Conservation (phyloP, 2,113 vertebrate genomes). For the Phyllostomus discolor region DNA sequence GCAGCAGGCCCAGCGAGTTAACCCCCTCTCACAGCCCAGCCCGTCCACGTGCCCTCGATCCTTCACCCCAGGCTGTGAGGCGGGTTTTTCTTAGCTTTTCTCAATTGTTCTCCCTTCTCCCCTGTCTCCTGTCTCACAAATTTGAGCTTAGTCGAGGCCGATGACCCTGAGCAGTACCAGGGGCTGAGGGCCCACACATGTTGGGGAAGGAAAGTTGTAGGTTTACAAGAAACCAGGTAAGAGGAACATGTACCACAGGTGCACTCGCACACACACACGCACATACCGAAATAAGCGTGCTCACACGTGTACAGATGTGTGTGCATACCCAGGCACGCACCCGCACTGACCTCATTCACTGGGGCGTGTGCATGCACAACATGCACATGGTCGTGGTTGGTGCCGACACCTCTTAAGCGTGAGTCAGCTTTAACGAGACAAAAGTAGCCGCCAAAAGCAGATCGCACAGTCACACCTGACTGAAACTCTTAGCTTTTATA, state of each 20-base stretch:
- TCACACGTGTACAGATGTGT: too few species aligned
- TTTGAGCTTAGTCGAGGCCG: not conserved
- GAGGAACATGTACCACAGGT: not conserved
- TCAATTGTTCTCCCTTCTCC: not conserved
- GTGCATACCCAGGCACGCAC: not conserved
- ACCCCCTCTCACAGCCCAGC: not conserved
- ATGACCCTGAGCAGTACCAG: not conserved
- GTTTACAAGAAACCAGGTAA: not conserved
- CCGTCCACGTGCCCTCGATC: not conserved
- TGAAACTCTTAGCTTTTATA: not conserved
- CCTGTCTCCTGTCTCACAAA: not conserved
- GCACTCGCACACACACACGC: rapidly evolving
- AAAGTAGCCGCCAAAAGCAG: not conserved
- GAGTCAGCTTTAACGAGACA: not conserved
- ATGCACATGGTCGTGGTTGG: not conserved
- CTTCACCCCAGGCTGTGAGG: not conserved
- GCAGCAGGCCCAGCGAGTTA: too few species aligned
- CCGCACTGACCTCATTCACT: rapidly evolving
- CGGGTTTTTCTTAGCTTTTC: not conserved
- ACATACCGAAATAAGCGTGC: not conserved
- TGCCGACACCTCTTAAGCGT: not conserved
- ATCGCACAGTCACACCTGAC: not conserved
- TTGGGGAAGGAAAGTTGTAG: not conserved
- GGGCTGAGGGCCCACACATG: too few species aligned
- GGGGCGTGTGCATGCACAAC: rapidly evolving